Evolutionary conservation across 2,113 vertebrate species (phyloP).

Genomic region (Phalacrocorax brasilianus): DNA sequence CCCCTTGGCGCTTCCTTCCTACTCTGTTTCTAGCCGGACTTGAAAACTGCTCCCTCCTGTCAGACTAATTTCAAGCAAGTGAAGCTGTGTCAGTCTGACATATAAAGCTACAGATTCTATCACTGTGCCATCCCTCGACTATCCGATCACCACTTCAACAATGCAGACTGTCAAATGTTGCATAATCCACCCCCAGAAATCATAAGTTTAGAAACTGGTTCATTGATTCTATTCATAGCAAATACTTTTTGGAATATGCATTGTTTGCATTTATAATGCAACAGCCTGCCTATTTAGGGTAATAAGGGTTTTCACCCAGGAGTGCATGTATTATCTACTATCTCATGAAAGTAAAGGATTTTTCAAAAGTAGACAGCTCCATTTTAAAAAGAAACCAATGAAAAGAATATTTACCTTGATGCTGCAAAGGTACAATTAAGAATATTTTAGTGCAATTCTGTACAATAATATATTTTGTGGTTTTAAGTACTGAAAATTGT

Average conservation of each 20-base stretch:
- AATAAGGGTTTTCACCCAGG: not conserved
- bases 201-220: not conserved
- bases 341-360: not conserved
- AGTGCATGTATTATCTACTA: not conserved
- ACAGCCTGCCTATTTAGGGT: not conserved
- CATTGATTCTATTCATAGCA: not conserved
- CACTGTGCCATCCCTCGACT: not conserved
- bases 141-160: not conserved
- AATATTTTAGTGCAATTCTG: not conserved
- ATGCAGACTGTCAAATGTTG: not conserved
- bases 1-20: not conserved
- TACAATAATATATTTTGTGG: not conserved
- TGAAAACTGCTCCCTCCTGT: not conserved
- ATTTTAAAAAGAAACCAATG: not conserved
- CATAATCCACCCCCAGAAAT: not conserved
- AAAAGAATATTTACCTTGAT: not conserved
- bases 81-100: not conserved
- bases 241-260: not conserved
- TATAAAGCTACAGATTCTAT: not conserved
- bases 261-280: not conserved
- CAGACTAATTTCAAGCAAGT: not conserved
- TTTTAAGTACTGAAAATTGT: not conserved
- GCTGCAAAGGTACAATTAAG: not conserved
- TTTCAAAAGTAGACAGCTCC: not conserved
- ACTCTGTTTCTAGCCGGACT: not conserved